phyloP scores from a whole-genome alignment of 1,140 invertebrate species.

The Lasioglossum baleicum region DNA sequence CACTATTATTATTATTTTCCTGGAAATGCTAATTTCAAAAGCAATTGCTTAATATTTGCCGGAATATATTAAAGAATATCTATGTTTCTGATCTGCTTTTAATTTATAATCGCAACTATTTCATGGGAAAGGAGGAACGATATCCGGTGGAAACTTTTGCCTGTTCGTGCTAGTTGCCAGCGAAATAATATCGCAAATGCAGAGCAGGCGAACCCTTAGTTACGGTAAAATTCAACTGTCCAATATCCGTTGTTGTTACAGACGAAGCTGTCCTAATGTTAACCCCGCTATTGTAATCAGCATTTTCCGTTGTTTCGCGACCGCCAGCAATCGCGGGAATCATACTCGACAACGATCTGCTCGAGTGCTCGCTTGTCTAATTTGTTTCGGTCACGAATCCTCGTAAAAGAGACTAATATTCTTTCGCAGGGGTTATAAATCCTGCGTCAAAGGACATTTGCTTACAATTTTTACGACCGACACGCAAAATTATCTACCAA shows the following conservation, averaged over 20 bases:
- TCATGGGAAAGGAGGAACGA: neutral
- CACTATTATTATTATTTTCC: too few relatives aligned
- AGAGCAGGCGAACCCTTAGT: conserved; percentile 24
- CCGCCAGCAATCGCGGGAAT: conserved; percentile 13
- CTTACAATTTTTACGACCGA: conserved; percentile 2
- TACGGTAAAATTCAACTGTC: conserved; percentile 27
- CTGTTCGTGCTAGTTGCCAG: neutral
- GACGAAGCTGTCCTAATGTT: conserved; percentile 4
- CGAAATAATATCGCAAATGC: neutral
- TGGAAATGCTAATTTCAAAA: too few relatives aligned
- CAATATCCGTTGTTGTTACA: neutral
- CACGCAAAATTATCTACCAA: neutral
- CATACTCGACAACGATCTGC: neutral
- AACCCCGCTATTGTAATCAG: conserved; percentile 23
- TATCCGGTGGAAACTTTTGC: neutral
- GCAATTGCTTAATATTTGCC: too few relatives aligned
- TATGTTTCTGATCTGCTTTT: too few relatives aligned
- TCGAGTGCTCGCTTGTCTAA: conserved; percentile 18
- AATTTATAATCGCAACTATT: too few relatives aligned
- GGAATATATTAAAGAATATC: too few relatives aligned
- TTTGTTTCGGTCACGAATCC: conserved; percentile 31
- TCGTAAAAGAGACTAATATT: conserved; percentile 27
- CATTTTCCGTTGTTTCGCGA: neutral
- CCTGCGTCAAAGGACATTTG: conserved; percentile 8
- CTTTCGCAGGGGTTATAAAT: conserved; percentile 11